Conservation (phyloP, 2,113 vertebrate species). For the Perca schrenkii region DNA sequence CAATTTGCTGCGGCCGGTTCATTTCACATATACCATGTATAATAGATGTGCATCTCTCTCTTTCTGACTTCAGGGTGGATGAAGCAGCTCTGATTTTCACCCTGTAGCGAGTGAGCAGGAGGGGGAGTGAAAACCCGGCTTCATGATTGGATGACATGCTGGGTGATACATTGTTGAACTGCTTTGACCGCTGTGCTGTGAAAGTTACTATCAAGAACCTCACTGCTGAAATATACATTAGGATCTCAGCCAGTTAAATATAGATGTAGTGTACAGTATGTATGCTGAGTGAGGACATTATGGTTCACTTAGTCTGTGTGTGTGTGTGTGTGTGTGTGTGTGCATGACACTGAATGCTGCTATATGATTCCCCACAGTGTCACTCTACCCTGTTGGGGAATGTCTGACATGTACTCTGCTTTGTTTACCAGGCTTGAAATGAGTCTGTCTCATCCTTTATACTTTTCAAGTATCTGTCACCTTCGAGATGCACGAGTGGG, state of each 20-base stretch:
- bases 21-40: constrained; percentile 67
- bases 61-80: constrained; percentile 52
- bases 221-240: constrained; percentile 73
- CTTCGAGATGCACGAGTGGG: constrained; percentile 15
- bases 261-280: constrained; percentile 64
- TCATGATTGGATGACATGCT: constrained; percentile 65
- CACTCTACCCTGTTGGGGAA: constrained; percentile 37
- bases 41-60: constrained; percentile 63
- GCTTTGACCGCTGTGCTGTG: constrained; percentile 69
- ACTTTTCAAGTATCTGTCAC: constrained; percentile 35
- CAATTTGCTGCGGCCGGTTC: constrained; percentile 62
- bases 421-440: constrained; percentile 56
- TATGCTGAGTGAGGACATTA: constrained; percentile 19
- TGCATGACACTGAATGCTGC: constrained; percentile 5
- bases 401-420: constrained; percentile 47
- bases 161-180: constrained; percentile 72
- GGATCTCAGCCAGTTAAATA: constrained; percentile 66
- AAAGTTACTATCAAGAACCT: constrained; percentile 67
- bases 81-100: constrained; percentile 62
- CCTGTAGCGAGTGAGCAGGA: constrained; percentile 48
- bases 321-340: constrained; percentile 21
- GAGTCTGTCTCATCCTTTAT: constrained; percentile 31
- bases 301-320: constrained; percentile 22
- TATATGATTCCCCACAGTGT: constrained; percentile 31
- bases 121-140: constrained; percentile 46